A percentile compares a stretch with the other conserved stretches of the same genome.
phyloP scores from a whole-genome alignment of 2,888 invertebrate genomes.

The Oegoconia quadripuncta region DNA sequence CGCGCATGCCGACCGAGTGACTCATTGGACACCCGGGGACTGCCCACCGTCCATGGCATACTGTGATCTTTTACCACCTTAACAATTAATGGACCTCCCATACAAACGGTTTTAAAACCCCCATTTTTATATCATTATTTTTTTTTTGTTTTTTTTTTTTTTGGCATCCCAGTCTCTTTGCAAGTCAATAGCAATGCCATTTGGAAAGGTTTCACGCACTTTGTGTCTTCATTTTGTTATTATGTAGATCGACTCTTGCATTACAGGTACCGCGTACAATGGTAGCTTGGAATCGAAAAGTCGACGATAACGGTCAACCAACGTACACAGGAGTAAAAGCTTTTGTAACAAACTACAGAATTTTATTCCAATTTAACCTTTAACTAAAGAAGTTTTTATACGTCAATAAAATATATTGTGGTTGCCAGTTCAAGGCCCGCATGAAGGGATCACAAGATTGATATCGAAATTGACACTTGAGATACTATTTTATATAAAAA shows the following conservation, averaged over 20 bases:
- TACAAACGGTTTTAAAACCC: too few species aligned
- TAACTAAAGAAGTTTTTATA: too few species aligned
- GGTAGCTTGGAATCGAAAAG: slow-evolving; percentile 15
- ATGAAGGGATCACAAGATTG: too few species aligned
- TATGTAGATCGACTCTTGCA: slow-evolving; percentile 25
- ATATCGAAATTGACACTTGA: too few species aligned
- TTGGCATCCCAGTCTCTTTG: too few species aligned
- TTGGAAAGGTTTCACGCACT: too few species aligned
- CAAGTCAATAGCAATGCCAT: too few species aligned
- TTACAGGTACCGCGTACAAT: slow-evolving; percentile 12
- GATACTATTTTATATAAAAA: too few species aligned
- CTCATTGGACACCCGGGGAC: slow-evolving; percentile 47
- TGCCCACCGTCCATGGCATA: slow-evolving; percentile 25
- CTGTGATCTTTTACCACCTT: slow-evolving; percentile 39
- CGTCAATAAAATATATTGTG: too few species aligned
- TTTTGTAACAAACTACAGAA: slow-evolving; percentile 15
- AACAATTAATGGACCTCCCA: slow-evolving; percentile 33
- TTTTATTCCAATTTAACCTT: too few species aligned
- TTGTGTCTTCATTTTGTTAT: slow-evolving; percentile 32
- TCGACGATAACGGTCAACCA: slow-evolving; percentile 24
- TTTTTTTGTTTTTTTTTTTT: background rate
- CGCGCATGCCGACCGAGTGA: slow-evolving; percentile 50
- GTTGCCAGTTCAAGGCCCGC: too few species aligned
- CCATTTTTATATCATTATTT: too few species aligned
- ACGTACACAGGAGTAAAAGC: slow-evolving; percentile 25